Base-by-base conservation (phyloP, 2,797 vertebrate genomes). In the Ibycter americanus region DNA sequence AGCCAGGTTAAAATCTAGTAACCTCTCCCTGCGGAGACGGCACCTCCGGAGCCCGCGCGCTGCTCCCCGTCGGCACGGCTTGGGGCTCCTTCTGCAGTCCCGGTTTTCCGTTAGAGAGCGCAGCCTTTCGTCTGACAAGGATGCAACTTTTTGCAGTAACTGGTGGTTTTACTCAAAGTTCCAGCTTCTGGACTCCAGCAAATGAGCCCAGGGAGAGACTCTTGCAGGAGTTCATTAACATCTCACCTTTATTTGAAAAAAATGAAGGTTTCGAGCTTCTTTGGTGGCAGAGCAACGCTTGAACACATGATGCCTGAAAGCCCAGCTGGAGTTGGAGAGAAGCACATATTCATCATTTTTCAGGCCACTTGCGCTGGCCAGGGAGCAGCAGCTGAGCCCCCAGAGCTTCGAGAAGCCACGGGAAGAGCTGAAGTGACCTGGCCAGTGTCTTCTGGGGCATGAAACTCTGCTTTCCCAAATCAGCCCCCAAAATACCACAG, bases 51-150 rank as follows among this genome's bases (percentile, higher is more conserved):
- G 70, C 34, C 19, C 4, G 2, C 6, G 9, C 32, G 0, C 20
- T 27, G 73, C 54, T 44, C 56, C 61, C 52, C 1, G 0, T 14
- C 11, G 5, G 59, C 71, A 19, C 0, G 1, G 21, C 46, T 20
- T 2, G 25, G n/a, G 26, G 55, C n/a, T 80, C 55, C 47, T 44
- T 22, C 59, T 66, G 68, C 5, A 1, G 7, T 8, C 17, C 47
- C 26, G 56, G 4, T 10, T 46, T 65, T 58, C 38, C 87, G 20
- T 2, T 55, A 32, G 36, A 46, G 31, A 55, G 21, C 36, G 7
- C 74, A 71, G 36, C 51, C 66, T 52, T 72, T 20, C 38, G 8
- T 29, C 36, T 55, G 27, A 38, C 32, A 58, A 23, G 3, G 8
- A 27, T 7, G 14, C 31, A 36, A 5, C 32, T 32, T 38, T 42